Percentiles rank a stretch among this genome's conserved stretches.
phyloP scores from a whole-genome alignment of 2,113 vertebrate genomes.

The Cygnus atratus region DNA sequence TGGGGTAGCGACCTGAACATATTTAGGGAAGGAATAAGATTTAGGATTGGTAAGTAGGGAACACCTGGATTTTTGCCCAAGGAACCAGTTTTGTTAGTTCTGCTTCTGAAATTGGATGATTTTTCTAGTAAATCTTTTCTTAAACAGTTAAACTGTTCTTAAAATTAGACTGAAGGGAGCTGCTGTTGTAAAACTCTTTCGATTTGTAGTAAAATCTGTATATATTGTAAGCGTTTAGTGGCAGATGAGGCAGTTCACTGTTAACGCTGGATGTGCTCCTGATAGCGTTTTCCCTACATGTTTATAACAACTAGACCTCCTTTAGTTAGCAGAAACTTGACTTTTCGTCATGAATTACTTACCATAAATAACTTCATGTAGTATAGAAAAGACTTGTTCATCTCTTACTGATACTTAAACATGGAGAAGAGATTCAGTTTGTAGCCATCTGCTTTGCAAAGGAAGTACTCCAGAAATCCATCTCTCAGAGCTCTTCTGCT shows the following conservation, averaged over 20 bases:
- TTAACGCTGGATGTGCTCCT: background rate
- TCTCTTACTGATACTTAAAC: background rate
- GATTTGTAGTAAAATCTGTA: background rate
- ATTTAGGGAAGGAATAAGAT: background rate
- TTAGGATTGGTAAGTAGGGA: background rate
- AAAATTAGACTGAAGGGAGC: background rate
- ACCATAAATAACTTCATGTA: background rate
- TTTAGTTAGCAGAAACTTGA: background rate
- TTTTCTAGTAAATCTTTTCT: background rate
- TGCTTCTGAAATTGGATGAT: background rate
- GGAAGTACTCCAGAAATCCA: background rate
- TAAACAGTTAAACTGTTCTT: background rate
- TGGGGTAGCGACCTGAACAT: background rate
- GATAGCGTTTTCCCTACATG: no score
- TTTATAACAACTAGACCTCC: background rate
- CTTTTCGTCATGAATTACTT: background rate
- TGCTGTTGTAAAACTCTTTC: background rate
- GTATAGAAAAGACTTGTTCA: background rate
- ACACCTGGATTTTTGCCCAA: background rate
- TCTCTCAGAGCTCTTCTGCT: background rate
- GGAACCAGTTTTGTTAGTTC: background rate
- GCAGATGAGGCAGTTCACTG: background rate
- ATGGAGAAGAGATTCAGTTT: background rate
- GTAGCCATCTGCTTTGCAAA: background rate
- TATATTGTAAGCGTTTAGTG: fast-evolving